These are phyloP conservation scores for Nipponacmea schrenckii DNA, from an alignment of 2,888 invertebrate species.

Conservation along the genomic window DNA sequence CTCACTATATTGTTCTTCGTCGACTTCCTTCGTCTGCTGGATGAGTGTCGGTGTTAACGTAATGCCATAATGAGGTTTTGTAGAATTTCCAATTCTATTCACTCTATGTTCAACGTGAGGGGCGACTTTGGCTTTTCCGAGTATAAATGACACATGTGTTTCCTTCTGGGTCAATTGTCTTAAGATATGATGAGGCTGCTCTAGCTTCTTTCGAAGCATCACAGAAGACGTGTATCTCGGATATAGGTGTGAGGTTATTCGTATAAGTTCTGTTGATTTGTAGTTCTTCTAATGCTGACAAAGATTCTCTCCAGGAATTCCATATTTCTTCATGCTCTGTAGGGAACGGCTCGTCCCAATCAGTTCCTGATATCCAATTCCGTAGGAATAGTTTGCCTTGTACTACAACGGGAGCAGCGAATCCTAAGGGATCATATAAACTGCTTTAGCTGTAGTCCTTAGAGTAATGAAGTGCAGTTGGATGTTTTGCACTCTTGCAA, in stretches of 20 bases:
- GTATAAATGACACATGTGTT: not conserved
- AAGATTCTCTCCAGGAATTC: not conserved
- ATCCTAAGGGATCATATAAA: not conserved
- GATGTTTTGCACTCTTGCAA: too few species aligned
- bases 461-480: too few species aligned
- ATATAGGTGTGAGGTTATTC: not conserved
- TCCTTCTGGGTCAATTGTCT: not conserved
- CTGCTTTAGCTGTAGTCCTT: too few species aligned
- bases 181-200: constrained; percentile 8
- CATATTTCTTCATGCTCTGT: not conserved
- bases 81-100: not conserved
- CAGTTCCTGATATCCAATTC: not conserved
- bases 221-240: not conserved
- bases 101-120: constrained; percentile 13
- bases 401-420: not conserved
- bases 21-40: constrained; percentile 10
- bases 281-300: not conserved
- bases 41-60: not conserved
- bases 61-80: constrained; percentile 16
- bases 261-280: not conserved
- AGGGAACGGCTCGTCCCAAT: not conserved
- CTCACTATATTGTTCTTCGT: not conserved
- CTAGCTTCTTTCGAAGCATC: not conserved
- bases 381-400: not conserved
- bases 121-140: constrained; percentile 18